A percentile compares a stretch with the other conserved stretches of the same genome.
These are phyloP conservation scores for Myocastor coypus DNA, from an alignment of 2,113 vertebrate genomes.

Conservation along the genomic window DNA sequence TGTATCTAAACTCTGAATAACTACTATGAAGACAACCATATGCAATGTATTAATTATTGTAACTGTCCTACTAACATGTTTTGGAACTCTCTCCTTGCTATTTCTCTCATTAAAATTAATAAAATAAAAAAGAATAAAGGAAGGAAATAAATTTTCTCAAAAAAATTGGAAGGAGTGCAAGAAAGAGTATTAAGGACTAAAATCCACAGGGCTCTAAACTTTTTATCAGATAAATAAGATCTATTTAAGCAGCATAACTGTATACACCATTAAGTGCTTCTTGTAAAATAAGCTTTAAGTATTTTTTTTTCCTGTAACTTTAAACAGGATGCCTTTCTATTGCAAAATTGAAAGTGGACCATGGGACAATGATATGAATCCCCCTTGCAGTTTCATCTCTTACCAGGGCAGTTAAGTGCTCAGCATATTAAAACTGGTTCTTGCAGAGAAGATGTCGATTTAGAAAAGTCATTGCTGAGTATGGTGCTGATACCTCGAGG, in stretches of 20 bases:
- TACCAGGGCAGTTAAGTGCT: background rate
- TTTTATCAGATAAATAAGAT: slow-evolving; percentile 20
- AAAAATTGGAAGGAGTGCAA: background rate
- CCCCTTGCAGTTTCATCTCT: background rate
- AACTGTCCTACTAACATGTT: too few species aligned
- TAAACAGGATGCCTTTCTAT: background rate
- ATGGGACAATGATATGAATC: background rate
- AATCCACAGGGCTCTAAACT: background rate
- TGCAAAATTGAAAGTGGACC: slow-evolving; percentile 16
- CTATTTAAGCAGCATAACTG: slow-evolving; percentile 6
- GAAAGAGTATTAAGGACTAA: background rate
- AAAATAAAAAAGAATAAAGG: too few species aligned
- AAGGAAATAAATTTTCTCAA: too few species aligned
- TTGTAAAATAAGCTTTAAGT: background rate
- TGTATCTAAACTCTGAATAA: too few species aligned
- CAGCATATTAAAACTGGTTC: background rate
- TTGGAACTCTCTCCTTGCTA: too few species aligned
- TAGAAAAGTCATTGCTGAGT: slow-evolving; percentile 1
- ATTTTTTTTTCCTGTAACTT: background rate
- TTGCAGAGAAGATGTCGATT: background rate
- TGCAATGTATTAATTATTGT: too few species aligned
- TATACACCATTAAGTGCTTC: background rate
- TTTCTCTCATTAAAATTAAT: too few species aligned
- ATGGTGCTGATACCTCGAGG: background rate
- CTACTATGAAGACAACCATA: too few species aligned